Conservation (phyloP, 2,888 invertebrate species). For the Meta bourneti region DNA sequence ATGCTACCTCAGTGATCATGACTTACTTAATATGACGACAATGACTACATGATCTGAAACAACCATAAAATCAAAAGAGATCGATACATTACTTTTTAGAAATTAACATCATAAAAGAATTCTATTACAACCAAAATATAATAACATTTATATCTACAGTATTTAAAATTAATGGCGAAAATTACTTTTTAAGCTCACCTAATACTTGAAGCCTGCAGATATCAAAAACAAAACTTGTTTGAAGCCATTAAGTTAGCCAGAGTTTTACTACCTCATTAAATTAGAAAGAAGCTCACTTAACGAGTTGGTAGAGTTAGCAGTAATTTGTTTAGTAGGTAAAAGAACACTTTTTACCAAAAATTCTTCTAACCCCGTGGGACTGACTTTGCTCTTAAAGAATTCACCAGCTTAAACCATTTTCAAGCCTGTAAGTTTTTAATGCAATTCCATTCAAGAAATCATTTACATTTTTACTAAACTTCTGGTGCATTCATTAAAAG, state of each 20-base stretch:
- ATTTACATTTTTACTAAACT: no score
- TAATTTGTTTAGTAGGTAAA: slow-evolving; percentile 30
- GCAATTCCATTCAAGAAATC: no score
- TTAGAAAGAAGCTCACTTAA: slow-evolving; percentile 34
- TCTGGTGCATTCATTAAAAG: no score
- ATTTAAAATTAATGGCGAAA: background rate
- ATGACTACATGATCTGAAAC: no score
- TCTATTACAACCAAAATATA: background rate
- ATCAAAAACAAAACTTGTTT: background rate
- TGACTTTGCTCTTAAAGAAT: no score
- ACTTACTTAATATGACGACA: no score
- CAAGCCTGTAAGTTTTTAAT: no score
- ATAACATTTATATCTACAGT: background rate
- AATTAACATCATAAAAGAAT: background rate
- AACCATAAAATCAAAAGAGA: background rate
- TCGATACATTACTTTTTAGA: background rate
- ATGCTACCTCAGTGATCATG: no score
- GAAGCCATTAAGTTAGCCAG: slow-evolving; percentile 12
- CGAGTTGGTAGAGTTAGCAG: slow-evolving; percentile 23
- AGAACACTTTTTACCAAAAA: background rate
- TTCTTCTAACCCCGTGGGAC: background rate
- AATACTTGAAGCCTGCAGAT: background rate
- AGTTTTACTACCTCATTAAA: slow-evolving; percentile 33
- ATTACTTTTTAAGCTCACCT: background rate
- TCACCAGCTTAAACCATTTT: no score